These are phyloP conservation scores for Adelosebastes latens DNA, from an alignment of 2,797 vertebrate genomes.

Conservation along the genomic window DNA sequence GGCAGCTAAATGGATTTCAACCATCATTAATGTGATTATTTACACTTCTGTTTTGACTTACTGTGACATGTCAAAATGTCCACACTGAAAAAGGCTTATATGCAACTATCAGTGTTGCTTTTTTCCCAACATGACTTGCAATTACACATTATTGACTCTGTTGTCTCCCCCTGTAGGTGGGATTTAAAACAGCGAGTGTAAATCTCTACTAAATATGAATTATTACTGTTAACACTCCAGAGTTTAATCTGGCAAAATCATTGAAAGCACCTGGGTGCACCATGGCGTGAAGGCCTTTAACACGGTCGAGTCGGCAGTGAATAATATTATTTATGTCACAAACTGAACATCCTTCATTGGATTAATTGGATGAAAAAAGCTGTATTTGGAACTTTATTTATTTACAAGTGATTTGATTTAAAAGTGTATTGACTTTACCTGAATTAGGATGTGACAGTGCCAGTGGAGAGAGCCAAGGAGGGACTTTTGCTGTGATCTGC, in stretches of 20 bases:
- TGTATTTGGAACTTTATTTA: not conserved
- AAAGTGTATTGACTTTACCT: constrained; percentile 11
- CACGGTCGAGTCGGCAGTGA: not conserved
- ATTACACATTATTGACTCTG: not conserved
- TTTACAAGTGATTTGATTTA: not conserved
- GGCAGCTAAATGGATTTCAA: not conserved
- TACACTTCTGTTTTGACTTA: not conserved
- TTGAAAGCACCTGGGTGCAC: not conserved
- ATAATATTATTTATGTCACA: not conserved
- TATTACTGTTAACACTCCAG: not conserved
- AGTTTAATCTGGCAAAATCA: not conserved
- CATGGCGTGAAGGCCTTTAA: not conserved
- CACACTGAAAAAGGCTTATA: not conserved
- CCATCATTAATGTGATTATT: not conserved
- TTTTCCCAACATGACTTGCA: not conserved
- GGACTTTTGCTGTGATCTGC: constrained; percentile 19
- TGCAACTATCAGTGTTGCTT: not conserved
- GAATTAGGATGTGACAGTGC: not conserved
- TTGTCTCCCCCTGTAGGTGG: not conserved
- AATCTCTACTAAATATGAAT: not conserved
- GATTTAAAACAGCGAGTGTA: not conserved
- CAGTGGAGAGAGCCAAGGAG: not conserved
- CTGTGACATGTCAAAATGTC: not conserved
- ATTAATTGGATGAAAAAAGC: not conserved
- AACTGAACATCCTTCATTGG: not conserved